phyloP scores from a whole-genome alignment of 30 jellyfish, hydroid and myxozoan genomes.

The Aurelia aurita region DNA sequence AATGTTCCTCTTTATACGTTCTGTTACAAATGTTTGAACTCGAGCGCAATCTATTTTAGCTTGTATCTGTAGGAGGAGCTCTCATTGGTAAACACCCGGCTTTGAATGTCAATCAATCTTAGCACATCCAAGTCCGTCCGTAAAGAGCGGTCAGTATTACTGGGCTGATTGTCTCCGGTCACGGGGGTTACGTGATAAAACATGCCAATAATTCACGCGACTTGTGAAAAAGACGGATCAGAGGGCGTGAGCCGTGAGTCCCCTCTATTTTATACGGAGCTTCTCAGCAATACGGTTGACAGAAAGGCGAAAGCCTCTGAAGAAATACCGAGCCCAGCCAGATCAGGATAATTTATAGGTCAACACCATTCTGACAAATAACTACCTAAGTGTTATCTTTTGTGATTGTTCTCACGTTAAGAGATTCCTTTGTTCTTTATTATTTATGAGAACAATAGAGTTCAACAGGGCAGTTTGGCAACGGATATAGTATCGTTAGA shows the following conservation, averaged over 20 bases:
- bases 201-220: constrained; percentile 4
- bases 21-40: constrained; percentile 15
- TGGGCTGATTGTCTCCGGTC: constrained; percentile 39
- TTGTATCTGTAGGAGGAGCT: constrained; percentile 37
- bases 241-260: constrained; percentile 22
- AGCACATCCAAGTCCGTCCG: constrained; percentile 49
- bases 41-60: constrained; percentile 7
- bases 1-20: neutral
- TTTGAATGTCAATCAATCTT: constrained; percentile 46
- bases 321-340: constrained; percentile 33
- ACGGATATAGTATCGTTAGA: constrained; percentile 68
- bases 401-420: constrained; percentile 58
- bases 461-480: constrained; percentile 62
- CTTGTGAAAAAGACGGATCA: neutral
- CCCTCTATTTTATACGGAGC: neutral
- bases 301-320: constrained; percentile 22
- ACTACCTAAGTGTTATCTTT: constrained; percentile 32
- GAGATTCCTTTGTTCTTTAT: constrained; percentile 39
- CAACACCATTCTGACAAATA: constrained; percentile 78
- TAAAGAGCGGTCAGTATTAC: constrained; percentile 45
- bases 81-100: constrained; percentile 46
- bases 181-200: constrained; percentile 52
- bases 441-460: constrained; percentile 24
- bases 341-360: constrained; percentile 57
- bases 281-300: neutral